phyloP scores from a whole-genome alignment of 1,140 invertebrate genomes.

The Mylabris phalerata region DNA sequence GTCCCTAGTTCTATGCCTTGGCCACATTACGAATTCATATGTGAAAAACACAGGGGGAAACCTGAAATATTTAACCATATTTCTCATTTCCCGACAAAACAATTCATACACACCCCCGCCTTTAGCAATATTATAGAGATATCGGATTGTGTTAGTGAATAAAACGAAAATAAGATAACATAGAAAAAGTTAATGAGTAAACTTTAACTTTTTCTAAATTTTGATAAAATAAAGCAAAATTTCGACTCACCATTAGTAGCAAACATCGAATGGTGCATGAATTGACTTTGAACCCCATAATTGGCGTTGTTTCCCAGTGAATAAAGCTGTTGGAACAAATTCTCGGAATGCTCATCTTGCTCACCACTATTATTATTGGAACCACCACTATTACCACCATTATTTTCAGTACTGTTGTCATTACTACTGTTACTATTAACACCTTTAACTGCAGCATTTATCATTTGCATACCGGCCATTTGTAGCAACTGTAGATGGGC shows the following conservation, averaged over 20 bases:
- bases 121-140: no score
- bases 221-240: background rate
- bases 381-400: no score
- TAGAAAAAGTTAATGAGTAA: constrained; percentile 13
- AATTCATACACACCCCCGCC: constrained; percentile 11
- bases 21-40: constrained; percentile 39
- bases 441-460: constrained; percentile 17
- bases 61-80: constrained; percentile 42
- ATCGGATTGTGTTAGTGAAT: no score
- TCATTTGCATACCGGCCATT: constrained; percentile 25
- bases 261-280: constrained; percentile 41
- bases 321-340: constrained; percentile 41
- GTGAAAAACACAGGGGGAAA: constrained; percentile 38
- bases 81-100: constrained; percentile 36
- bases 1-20: background rate
- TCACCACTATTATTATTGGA: background rate
- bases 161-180: background rate
- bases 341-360: constrained; percentile 34
- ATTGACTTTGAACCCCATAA: constrained; percentile 39
- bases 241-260: constrained; percentile 40
- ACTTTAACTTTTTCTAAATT: background rate
- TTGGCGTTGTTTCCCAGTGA: constrained; percentile 35
- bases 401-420: background rate
- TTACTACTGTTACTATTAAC: no score
- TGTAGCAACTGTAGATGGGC: constrained; percentile 36